A percentile compares a stretch with the other conserved stretches of the same genome.
Conservation (phyloP, 2,113 vertebrate species). For the Ginglymostoma cirratum region DNA sequence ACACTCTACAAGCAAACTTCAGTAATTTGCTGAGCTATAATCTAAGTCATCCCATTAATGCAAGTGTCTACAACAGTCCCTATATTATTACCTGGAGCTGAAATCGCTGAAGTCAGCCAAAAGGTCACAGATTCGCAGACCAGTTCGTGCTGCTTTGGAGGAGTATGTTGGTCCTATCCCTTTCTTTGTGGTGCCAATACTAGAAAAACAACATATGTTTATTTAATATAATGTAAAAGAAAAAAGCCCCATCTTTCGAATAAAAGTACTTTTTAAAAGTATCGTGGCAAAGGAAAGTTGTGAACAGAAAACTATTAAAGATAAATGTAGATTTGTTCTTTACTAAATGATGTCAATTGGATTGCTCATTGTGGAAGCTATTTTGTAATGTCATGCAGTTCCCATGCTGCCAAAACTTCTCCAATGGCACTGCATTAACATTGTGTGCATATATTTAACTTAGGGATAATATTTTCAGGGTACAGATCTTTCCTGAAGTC, state of each 20-base stretch:
- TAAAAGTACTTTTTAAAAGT: not conserved
- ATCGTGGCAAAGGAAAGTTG: not conserved
- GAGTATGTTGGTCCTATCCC: slow-evolving; percentile 95
- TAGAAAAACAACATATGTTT: slow-evolving; percentile 45
- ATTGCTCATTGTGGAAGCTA: not conserved
- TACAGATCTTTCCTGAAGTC: not conserved
- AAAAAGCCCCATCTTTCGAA: not conserved
- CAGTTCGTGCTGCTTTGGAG: slow-evolving; percentile 87
- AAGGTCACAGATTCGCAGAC: slow-evolving; percentile 88
- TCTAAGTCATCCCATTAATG: not conserved
- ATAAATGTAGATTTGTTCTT: not conserved
- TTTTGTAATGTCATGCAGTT: not conserved
- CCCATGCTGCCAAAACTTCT: not conserved
- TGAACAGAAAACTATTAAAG: not conserved
- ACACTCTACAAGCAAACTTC: not conserved
- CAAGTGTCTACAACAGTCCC: not conserved
- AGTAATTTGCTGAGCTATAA: not conserved
- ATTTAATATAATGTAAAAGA: not conserved
- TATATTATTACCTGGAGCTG: slow-evolving; percentile 65
- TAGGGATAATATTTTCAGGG: not conserved
- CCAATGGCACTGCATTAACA: not conserved
- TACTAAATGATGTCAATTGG: not conserved
- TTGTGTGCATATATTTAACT: not conserved
- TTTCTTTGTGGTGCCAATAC: slow-evolving; percentile 95
- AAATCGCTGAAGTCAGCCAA: slow-evolving; percentile 90